Conservation (phyloP, 2,113 vertebrate species). For the Cepphus grylle region DNA sequence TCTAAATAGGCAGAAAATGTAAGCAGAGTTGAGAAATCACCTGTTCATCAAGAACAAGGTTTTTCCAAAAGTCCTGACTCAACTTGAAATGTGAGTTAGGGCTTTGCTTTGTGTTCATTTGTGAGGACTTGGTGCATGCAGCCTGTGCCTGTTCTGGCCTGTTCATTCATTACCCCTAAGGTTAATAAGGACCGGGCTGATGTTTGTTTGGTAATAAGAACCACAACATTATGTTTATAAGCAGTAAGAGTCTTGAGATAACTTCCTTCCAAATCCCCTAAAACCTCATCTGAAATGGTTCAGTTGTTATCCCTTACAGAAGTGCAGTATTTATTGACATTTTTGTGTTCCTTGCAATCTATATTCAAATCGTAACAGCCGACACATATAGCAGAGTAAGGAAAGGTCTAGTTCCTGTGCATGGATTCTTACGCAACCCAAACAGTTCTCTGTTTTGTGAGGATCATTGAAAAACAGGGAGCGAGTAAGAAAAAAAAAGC, state of each 20-base stretch:
- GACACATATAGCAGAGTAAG: constrained; percentile 44
- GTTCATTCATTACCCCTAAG: not conserved
- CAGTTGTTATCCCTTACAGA: not conserved
- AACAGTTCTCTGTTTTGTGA: constrained; percentile 64
- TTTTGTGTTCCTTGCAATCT: constrained; percentile 30
- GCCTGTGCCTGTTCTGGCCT: not conserved
- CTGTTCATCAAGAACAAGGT: not conserved
- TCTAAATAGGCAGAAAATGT: not conserved
- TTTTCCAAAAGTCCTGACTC: not conserved
- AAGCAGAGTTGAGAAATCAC: not conserved
- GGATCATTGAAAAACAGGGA: constrained; percentile 59
- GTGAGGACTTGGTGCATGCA: not conserved
- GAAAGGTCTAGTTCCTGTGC: constrained; percentile 21
- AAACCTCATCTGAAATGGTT: not conserved
- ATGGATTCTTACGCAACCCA: constrained; percentile 33
- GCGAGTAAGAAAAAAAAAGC: constrained; percentile 49
- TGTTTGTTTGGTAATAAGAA: not conserved
- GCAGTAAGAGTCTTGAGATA: not conserved
- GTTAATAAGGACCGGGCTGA: not conserved
- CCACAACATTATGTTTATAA: not conserved
- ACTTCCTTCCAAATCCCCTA: not conserved
- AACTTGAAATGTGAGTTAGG: not conserved
- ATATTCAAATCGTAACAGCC: constrained; percentile 44
- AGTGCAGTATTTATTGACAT: not conserved
- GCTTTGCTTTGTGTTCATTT: not conserved